Evolutionary conservation across 2,113 vertebrate species (phyloP), one percentile per base, ranked within the genome.

Genomic region (Bubo bubo): DNA sequence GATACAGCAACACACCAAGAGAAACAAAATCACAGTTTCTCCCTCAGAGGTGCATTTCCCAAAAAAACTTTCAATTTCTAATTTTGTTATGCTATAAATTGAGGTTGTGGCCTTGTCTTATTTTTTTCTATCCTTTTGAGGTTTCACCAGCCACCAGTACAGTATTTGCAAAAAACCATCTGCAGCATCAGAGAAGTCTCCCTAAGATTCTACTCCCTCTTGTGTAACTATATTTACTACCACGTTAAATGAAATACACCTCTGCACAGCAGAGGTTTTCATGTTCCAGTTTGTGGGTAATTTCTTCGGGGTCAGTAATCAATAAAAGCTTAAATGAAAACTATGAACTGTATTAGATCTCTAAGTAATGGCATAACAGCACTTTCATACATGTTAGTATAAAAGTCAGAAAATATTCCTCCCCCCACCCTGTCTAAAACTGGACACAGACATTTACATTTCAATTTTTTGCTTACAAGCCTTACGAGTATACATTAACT

Each of bases 281-380:
- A 70, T 77, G 82, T 76, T 88, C n/a, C 71, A 77, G 32, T 47
- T 62, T 55, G 50, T n/a, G 59, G 82, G 79, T 45, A 80, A 90
- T 79, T 66, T 92, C 74, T 94, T 72, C 55, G 18, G 34, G 77
- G 62, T 76, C 81, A 94, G 84, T 71, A 92, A 83, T 86, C 92
- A 95, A 96, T 74, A 66, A 41, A 84, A 86, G 67, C 77, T 90
- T 71, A 80, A 94, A 93, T 26, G 14, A 86, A 76, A 94, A 74
- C 59, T 45, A 88, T 43, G 50, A 92, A 67, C 82, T 88, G 26
- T 10, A 59, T 88, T 37, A 74, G 37, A 80, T 74, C n/a, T 76
- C 50, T 15, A 74, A 70, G 58, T 55, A 92, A 34, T 3, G 4
- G 60, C 27, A 34, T 7, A 86, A 55, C 50, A 70, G n/a, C 28